Base-by-base conservation (phyloP, 30 jellyfish, hydroid and myxozoan species). In the Mastigias papua region DNA sequence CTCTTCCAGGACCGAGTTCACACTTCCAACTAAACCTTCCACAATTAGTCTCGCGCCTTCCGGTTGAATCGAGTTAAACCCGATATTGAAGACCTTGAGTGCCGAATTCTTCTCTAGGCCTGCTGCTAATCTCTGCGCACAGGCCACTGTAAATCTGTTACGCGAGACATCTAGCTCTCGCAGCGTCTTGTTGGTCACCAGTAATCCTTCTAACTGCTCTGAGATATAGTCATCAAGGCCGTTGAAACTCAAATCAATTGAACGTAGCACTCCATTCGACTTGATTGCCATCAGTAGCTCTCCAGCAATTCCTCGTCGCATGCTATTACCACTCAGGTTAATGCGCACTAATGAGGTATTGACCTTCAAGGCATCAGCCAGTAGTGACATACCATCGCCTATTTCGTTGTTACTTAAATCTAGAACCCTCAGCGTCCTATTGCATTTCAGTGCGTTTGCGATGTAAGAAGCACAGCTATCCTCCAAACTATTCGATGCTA, bases 161-260 rank as follows among this genome's bases (percentile, higher is more conserved):
- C 76, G 61, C 34, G 91, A 62, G 26, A 89, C 34, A 33, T 89
- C 92, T 21, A 89, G 65, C 32, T 89, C 97, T 27, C 83, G 42
- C 29, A 89, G 84, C 9, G 84, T 42, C 13, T 19, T 48, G 62
- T 72, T 89, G 11, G 48, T 46, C 33, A 25, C 33, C 10, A 89
- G 92, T 0, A 72, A 16, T 4, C 54, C 25, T 28, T 80, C 77
- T 20, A 89, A 69, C 27, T 81, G 57, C 15, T n/a, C 70, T 1
- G 92, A 76, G 42, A 60, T 86, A 68, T n/a, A 2, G 37, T 78
- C 92, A 31, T 73, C 92, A 13, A 89, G 69, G 37, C 97, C 97
- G 68, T 89, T 89, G 49, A 64, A 54, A 54, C 91, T 73, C 34
- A 89, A 30, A 71, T 89, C 78, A 30, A 80, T 80, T 2, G 80